These are phyloP conservation scores for Microctonus aethiopoides DNA, from an alignment of 2,888 invertebrate species.

Conservation along the genomic window DNA sequence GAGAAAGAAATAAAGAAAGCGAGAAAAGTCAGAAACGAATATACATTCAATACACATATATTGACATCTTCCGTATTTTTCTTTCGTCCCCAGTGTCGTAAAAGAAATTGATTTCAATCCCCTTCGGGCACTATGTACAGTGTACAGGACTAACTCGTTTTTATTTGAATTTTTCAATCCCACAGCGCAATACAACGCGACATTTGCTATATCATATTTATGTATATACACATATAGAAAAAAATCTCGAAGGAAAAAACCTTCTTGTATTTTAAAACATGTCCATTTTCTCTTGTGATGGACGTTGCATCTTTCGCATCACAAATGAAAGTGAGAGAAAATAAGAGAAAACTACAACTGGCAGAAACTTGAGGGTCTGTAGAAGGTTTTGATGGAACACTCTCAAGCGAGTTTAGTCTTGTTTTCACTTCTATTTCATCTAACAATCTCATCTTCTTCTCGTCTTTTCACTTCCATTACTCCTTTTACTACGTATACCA, in stretches of 20 bases:
- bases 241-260: slow-evolving; percentile 6
- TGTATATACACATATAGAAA: neutral
- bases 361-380: too few species aligned
- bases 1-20: slow-evolving; percentile 17
- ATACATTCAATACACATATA: slow-evolving; percentile 19
- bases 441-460: slow-evolving; percentile 24
- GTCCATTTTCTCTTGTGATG: slow-evolving; percentile 3
- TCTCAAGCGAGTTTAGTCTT: slow-evolving; percentile 12
- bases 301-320: neutral
- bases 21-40: slow-evolving; percentile 20
- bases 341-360: neutral
- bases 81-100: slow-evolving; percentile 34
- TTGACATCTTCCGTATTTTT: slow-evolving; percentile 29
- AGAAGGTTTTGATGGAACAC: too few species aligned
- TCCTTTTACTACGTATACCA: neutral
- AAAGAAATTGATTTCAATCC: slow-evolving; percentile 50
- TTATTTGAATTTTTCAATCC: slow-evolving; percentile 59
- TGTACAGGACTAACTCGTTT: slow-evolving; percentile 44
- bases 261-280: slow-evolving; percentile 25
- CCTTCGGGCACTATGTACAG: slow-evolving; percentile 23
- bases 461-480: neutral
- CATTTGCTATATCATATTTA: slow-evolving; percentile 41
- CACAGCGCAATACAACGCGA: slow-evolving; percentile 36
- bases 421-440: slow-evolving; percentile 24
- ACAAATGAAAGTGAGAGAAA: slow-evolving; percentile 19